phyloP scores from a whole-genome alignment of 2,888 invertebrate species.

The Arenicola marina region DNA sequence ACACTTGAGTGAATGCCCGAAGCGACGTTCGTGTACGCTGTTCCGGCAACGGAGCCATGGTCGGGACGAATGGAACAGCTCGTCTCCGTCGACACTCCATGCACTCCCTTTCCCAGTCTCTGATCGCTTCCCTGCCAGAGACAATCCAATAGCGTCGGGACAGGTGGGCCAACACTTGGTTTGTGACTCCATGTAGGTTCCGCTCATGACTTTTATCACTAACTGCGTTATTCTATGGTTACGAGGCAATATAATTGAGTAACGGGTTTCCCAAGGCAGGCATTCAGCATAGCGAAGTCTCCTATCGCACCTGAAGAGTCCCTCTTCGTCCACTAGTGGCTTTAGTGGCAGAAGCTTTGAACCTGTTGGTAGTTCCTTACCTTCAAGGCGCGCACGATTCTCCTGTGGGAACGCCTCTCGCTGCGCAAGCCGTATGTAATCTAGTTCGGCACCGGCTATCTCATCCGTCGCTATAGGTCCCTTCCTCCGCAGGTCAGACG shows the following conservation, averaged over 20 bases:
- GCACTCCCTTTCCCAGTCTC: constrained; percentile 15
- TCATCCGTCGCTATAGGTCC: constrained; percentile 10
- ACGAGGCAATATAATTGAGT: background rate
- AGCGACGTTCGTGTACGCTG: constrained; percentile 8
- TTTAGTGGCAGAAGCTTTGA: constrained; percentile 8
- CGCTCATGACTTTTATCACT: background rate
- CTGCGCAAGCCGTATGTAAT: constrained; percentile 10
- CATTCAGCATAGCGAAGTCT: constrained; percentile 12
- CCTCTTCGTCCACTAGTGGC: constrained; percentile 18
- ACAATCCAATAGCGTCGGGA: background rate
- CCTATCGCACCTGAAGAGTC: background rate
- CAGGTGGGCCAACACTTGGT: background rate
- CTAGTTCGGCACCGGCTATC: constrained; percentile 2
- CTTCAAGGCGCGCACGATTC: background rate
- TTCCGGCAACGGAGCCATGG: constrained; percentile 15
- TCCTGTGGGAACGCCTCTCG: constrained; percentile 15
- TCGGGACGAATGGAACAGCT: constrained; percentile 11
- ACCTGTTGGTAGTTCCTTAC: background rate
- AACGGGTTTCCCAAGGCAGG: constrained; percentile 1
- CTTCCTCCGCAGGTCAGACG: background rate
- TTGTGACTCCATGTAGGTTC: background rate
- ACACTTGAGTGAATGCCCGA: constrained; percentile 23
- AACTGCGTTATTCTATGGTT: background rate
- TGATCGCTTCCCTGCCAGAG: constrained; percentile 17
- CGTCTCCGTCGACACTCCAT: constrained; percentile 10